phyloP scores from a whole-genome alignment of 1,140 invertebrate genomes.

The Adelges cooleyi region DNA sequence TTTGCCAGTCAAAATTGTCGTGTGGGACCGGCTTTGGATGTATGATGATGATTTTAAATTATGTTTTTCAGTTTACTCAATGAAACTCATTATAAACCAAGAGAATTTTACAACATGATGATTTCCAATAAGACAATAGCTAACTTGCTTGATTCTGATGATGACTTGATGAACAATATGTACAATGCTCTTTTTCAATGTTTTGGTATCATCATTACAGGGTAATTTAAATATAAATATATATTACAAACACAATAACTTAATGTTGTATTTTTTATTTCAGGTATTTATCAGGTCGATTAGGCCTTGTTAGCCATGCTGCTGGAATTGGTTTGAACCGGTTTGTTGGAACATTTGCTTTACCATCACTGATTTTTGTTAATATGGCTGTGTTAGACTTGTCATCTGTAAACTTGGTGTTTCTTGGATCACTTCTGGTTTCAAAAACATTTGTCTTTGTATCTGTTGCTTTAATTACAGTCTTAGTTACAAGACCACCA shows the following conservation, averaged over 20 bases:
- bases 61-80: constrained; percentile 5
- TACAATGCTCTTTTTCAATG: constrained; percentile 83
- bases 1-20: no score
- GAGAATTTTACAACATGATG: constrained; percentile 9
- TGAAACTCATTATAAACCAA: not conserved
- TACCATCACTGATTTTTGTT: constrained; percentile 84
- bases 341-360: constrained; percentile 84
- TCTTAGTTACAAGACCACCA: constrained; percentile 64
- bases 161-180: constrained; percentile 60
- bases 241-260: not conserved
- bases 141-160: constrained; percentile 24
- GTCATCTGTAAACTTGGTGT: constrained; percentile 74
- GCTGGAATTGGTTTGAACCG: constrained; percentile 86
- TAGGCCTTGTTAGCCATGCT: constrained; percentile 66
- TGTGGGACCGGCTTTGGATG: no score
- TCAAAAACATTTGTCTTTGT: constrained; percentile 80
- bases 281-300: constrained; percentile 79
- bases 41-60: no score
- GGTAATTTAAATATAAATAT: constrained; percentile 46
- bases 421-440: constrained; percentile 70
- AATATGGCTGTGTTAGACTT: constrained; percentile 79
- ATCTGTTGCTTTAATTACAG: constrained; percentile 61
- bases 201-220: constrained; percentile 79
- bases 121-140: constrained; percentile 11
- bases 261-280: constrained; percentile 37